These are phyloP conservation scores for Elachura formosa DNA, from an alignment of 2,113 vertebrate genomes.

Conservation along the genomic window DNA sequence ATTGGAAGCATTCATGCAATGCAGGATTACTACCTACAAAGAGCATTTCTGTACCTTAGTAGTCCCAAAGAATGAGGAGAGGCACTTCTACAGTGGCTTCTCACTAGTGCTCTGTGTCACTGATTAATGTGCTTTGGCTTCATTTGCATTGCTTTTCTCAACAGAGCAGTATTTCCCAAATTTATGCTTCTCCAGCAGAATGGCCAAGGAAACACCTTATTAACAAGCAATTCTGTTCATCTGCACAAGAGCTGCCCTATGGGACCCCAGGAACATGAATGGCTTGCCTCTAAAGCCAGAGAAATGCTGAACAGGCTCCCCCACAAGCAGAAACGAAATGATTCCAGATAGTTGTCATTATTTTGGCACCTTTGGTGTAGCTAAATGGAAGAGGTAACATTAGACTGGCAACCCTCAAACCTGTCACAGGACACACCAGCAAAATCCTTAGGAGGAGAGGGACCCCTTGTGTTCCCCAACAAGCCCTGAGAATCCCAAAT, in stretches of 20 bases:
- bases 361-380: not conserved
- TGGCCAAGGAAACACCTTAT: not conserved
- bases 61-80: not conserved
- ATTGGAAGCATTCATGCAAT: not conserved
- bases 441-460: not conserved
- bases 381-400: not conserved
- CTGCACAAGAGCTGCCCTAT: not conserved
- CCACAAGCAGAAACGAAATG: not conserved
- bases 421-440: not conserved
- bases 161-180: not conserved
- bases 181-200: not conserved
- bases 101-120: not conserved
- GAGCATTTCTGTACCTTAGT: not conserved
- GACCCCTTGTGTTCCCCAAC: not conserved
- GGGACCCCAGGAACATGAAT: not conserved
- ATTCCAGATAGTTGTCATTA: accelerated
- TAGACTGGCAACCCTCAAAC: not conserved
- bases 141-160: not conserved
- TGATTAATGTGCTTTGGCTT: not conserved
- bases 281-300: not conserved
- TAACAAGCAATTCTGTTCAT: not conserved
- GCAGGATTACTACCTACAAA: not conserved
- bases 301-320: not conserved
- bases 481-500: not conserved
- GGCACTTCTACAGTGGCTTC: not conserved